Base-by-base conservation (phyloP, 2,797 vertebrate genomes). In the Halcyon leucocephala region DNA sequence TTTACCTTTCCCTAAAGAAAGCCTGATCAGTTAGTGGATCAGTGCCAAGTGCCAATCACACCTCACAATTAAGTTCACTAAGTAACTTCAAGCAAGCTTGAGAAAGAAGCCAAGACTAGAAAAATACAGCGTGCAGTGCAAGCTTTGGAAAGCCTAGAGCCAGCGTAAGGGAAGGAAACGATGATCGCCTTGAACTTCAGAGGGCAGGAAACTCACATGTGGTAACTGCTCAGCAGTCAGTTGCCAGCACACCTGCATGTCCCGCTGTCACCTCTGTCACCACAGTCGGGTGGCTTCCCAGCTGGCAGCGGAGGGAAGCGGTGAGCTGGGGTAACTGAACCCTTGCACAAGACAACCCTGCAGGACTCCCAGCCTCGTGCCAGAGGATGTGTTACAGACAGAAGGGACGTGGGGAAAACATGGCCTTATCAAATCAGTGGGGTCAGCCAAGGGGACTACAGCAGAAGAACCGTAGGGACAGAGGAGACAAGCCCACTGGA, bases 361-460 rank as follows among this genome's bases (percentile, higher is more conserved):
- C 61, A 49, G 44, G n/a, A 49, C 49, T 31, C 46, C 4, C 25
- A 18, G 35, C 31, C 20, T 37, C 5, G 1, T 10, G 33, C 28
- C 67, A 18, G 7, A 29, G 31, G n/a, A 55, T 0, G 0, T 6
- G 10, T 0, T 39, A 57, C 14, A 46, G 35, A 49, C 33, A 46
- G 18, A 33, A 24, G 35, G 46, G n/a, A 70, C 31, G 12, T 0
- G 12, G 55, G 29, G 15, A 29, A 57, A 22, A 39, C 9, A 3
- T 0, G 11, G 72, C n/a, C 29, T 73, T 29, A 26, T 2, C 8
- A 35, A 16, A 79, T 9, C 52, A 55, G 52, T 9, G 14, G 25
- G 19, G 37, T 69, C 42, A 52, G 37, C 39, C 64, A 73, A 35
- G 25, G 17, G 17, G 26, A 14, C 19, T 17, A 14, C n/a, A 66